Base-by-base conservation (phyloP, 2,888 invertebrate species). In the Incurvaria masculella region DNA sequence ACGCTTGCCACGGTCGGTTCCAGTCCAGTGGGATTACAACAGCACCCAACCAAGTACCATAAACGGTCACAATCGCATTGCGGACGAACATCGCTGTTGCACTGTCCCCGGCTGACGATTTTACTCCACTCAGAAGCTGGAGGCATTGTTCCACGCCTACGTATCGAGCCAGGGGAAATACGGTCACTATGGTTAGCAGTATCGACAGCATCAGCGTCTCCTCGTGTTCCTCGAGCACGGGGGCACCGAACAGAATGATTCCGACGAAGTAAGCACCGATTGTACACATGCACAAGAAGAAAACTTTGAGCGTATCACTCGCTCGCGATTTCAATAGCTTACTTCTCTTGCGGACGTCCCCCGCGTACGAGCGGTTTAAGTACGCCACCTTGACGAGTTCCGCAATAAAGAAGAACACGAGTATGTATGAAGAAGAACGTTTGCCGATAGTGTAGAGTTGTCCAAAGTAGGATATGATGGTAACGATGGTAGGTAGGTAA, bases 21-120 rank as follows among this genome's bases (percentile, higher is more conserved):
- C 95, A 95, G 65, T 95, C 95, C 26, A 95, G 71, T 1, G 95
- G 94, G 54, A 95, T 90, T 1, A 90, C 88, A 49, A 89, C 81
- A 2, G 92, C 91, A 5, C 94, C 92, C 2, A 90, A 60, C 93
- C 94, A 94, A 4, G 91, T 85, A 2, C 94, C 94, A 26, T 89
- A 65, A 11, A 91, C 62, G 0, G 86, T 83, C 47, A 81, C 60
- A 48, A 81, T 60, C 4, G 84, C 73, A 57, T 81, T 82, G 39
- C 76, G 73, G 47, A 84, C 78, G 44, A 85, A 68, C 70, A 84
- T 81, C 44, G 81, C 80, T 40, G 74, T 64, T 8, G 82, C 61
- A 8, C 81, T 79, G 52, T 82, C 79, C 18, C 73, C 78, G 6
- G 79, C 66, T 53, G 72, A 74, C 26, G 65, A 63, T 49, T 72